Conservation (phyloP, 2,888 invertebrate species). For the Maniola hyperantus region DNA sequence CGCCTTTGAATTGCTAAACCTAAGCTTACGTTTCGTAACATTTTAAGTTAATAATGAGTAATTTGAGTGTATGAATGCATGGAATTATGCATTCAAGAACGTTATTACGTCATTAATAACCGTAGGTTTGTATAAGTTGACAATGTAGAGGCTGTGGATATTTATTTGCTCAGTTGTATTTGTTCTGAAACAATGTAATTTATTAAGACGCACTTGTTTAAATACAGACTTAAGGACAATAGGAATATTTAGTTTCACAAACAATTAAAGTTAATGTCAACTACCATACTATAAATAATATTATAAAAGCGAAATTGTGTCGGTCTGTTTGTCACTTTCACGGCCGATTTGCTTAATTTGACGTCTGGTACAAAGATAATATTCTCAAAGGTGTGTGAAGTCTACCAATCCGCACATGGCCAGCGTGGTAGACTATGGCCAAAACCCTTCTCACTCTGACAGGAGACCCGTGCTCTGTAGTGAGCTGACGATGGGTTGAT, state of each 20-base stretch:
- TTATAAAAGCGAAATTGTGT: neutral
- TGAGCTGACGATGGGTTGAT: no score
- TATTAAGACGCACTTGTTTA: neutral
- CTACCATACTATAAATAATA: no score
- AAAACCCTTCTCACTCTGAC: no score
- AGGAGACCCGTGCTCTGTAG: no score
- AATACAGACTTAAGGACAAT: neutral
- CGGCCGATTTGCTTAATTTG: no score
- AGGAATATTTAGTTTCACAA: neutral
- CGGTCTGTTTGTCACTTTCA: no score
- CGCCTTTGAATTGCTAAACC: neutral
- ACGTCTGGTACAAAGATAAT: no score
- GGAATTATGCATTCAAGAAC: neutral
- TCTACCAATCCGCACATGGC: no score
- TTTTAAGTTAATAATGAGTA: neutral
- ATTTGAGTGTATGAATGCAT: neutral
- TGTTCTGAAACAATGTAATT: neutral
- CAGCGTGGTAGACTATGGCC: no score
- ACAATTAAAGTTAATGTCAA: neutral
- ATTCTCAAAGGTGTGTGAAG: no score
- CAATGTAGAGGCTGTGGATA: no score
- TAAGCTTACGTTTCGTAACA: neutral
- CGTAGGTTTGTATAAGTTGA: no score
- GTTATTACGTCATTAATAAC: neutral
- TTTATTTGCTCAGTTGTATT: neutral